Evolutionary conservation across 2,888 invertebrate genomes (phyloP).

Genomic region (Strigamia crassipes): DNA sequence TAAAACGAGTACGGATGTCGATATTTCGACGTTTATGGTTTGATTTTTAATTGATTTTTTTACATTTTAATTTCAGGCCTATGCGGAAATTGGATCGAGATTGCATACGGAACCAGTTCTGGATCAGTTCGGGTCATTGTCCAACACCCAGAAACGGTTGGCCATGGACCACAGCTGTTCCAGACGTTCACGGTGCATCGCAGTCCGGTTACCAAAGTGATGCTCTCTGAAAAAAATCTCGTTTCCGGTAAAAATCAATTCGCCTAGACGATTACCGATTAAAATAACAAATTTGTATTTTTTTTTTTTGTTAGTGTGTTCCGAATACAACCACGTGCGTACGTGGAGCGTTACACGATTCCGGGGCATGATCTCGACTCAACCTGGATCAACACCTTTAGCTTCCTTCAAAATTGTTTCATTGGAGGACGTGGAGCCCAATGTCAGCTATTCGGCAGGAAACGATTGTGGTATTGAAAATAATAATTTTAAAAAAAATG

Average conservation of each 20-base stretch:
- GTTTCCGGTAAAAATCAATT: conserved; percentile 70
- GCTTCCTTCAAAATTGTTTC: conserved; percentile 97
- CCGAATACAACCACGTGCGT: conserved; percentile 96
- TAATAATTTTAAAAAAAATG: neutral
- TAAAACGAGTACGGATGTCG: conserved; percentile 81
- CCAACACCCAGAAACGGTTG: conserved; percentile 98
- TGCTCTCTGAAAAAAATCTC: conserved; percentile 90
- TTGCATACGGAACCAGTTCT: conserved; percentile 95
- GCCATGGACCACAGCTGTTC: conserved; percentile 96
- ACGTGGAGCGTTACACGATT: conserved; percentile 97
- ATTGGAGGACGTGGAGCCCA: conserved; percentile 67
- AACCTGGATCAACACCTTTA: conserved; percentile 95
- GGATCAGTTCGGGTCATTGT: conserved; percentile 97
- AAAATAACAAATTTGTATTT: too few species aligned
- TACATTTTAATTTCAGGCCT: too few species aligned
- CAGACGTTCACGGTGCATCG: conserved; percentile 98
- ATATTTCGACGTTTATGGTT: neutral
- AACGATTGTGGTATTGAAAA: conserved; percentile 69
- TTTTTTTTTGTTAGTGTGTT: too few species aligned
- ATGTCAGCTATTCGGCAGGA: conserved; percentile 61
- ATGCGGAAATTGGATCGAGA: conserved; percentile 99
- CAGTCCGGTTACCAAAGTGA: conserved; percentile 92
- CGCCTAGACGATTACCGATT: too few species aligned
- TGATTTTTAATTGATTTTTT: neutral
- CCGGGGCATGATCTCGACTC: conserved; percentile 97